These are phyloP conservation scores for Craniophora ligustri DNA, from an alignment of 2,888 invertebrate genomes.

Conservation along the genomic window DNA sequence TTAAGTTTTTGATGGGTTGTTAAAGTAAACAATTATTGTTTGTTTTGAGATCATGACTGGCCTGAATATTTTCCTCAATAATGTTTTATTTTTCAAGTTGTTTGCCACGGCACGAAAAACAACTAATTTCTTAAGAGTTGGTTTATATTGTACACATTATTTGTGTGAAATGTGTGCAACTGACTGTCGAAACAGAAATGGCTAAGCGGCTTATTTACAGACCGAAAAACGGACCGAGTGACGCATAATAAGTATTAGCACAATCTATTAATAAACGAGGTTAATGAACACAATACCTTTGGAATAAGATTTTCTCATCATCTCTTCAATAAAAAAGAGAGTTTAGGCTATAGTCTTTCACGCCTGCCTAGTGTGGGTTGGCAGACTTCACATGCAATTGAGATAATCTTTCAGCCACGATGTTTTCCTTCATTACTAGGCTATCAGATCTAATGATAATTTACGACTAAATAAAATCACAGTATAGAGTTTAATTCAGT, in stretches of 20 bases:
- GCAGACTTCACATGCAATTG: no score
- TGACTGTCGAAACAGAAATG: conserved; percentile 6
- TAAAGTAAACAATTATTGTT: conserved; percentile 30
- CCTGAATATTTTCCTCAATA: conserved; percentile 41
- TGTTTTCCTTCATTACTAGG: no score
- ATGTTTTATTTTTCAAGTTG: conserved; percentile 25
- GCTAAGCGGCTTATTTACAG: conserved; percentile 15
- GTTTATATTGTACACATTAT: conserved; percentile 15
- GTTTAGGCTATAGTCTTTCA: no score
- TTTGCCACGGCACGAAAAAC: conserved; percentile 26
- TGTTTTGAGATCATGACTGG: conserved; percentile 12
- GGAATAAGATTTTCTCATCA: no score
- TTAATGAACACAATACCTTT: neutral
- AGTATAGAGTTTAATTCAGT: no score
- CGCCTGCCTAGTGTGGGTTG: no score
- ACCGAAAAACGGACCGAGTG: neutral
- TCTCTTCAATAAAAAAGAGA: no score
- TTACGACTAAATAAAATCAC: no score
- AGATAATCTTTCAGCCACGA: no score
- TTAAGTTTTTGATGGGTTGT: conserved; percentile 3
- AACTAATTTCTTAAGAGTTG: conserved; percentile 22
- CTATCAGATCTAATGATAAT: no score
- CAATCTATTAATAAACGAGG: neutral
- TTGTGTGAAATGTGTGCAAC: conserved; percentile 14
- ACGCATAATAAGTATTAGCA: neutral